These are phyloP conservation scores for Euleptes europaea DNA, from an alignment of 2,113 vertebrate species.

Conservation along the genomic window DNA sequence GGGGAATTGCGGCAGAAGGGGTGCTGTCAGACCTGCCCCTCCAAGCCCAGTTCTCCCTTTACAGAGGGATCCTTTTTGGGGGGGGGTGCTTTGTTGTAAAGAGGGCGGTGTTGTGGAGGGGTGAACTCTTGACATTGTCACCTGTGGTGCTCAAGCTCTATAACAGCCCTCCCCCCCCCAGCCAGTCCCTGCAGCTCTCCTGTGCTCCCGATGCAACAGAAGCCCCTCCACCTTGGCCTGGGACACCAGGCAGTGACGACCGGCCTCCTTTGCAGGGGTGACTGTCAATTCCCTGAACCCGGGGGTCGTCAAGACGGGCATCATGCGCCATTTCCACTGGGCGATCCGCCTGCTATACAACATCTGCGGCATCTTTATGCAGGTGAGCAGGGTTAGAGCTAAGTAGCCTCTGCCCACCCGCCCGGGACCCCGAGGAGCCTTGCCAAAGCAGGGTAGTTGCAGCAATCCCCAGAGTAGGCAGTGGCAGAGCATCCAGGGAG, in stretches of 20 bases:
- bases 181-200: not conserved
- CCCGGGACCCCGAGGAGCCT: no score
- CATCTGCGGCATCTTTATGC: conserved; percentile 78
- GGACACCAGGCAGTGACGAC: not conserved
- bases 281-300: conserved; percentile 81
- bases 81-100: no score
- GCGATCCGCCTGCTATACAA: conserved; percentile 47
- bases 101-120: no score
- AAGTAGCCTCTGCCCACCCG: not conserved
- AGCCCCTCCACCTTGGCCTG: accelerated
- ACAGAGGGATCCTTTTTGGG: no score
- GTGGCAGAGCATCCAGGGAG: no score
- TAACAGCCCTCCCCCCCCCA: not conserved
- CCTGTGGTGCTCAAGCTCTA: no score
- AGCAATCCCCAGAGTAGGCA: no score
- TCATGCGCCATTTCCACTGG: conserved; percentile 75
- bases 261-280: conserved; percentile 70
- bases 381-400: conserved; percentile 70
- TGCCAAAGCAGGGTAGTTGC: no score
- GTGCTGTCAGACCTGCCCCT: no score
- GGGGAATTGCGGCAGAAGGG: not conserved
- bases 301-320: conserved; percentile 79
- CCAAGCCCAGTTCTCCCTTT: no score
- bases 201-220: not conserved
- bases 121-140: no score